phyloP scores from a whole-genome alignment of 2,888 invertebrate genomes.

The Agrotis ipsilon region DNA sequence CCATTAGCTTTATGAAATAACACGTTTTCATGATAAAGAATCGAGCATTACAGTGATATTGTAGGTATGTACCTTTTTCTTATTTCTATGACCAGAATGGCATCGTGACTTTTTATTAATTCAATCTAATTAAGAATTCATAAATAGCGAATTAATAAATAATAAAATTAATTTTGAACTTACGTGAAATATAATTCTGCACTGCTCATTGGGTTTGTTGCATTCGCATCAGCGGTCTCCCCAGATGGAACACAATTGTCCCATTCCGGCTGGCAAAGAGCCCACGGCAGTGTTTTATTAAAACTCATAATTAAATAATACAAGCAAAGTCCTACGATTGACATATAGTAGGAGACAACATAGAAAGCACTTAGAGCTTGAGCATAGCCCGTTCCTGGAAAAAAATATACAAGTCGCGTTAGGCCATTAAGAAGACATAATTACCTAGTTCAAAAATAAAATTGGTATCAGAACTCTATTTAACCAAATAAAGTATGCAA shows the following conservation, averaged over 20 bases:
- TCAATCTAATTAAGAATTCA: no score
- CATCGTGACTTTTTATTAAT: no score
- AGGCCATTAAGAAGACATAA: neutral
- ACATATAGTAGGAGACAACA: slow-evolving; percentile 95
- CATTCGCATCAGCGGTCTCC: slow-evolving; percentile 67
- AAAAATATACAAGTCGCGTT: neutral
- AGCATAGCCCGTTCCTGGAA: slow-evolving; percentile 93
- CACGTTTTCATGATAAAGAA: no score
- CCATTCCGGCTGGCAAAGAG: slow-evolving; percentile 92
- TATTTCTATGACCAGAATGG: no score
- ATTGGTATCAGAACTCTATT: slow-evolving; percentile 12
- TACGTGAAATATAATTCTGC: slow-evolving; percentile 92
- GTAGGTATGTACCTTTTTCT: no score
- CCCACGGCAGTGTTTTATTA: slow-evolving; percentile 93
- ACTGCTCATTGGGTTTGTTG: slow-evolving; percentile 82
- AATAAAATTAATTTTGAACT: slow-evolving; percentile 70
- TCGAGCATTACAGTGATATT: no score
- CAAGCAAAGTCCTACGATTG: slow-evolving; percentile 93
- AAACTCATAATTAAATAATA: slow-evolving; percentile 95
- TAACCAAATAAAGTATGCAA: neutral
- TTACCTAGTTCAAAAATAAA: neutral
- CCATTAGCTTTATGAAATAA: no score
- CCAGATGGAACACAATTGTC: slow-evolving; percentile 85
- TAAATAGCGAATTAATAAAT: no score
- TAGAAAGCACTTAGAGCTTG: slow-evolving; percentile 92